Conservation (phyloP, 2,113 vertebrate genomes). For the Paedocypris sp. region DNA sequence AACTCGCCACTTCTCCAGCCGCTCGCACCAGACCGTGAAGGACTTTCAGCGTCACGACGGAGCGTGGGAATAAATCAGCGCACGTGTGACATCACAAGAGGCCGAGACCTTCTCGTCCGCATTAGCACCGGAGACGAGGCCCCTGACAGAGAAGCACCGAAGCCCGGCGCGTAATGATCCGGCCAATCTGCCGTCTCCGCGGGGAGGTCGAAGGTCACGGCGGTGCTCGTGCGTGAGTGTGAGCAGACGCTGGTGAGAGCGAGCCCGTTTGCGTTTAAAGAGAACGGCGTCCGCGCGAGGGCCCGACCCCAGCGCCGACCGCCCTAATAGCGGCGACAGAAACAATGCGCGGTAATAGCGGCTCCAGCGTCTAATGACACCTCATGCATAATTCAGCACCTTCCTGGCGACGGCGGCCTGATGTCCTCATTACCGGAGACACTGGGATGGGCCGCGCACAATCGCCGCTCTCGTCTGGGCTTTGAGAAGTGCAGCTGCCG, state of each 20-base stretch:
- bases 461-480: constrained; percentile 99
- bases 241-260: not conserved
- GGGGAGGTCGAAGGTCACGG: constrained; percentile 53
- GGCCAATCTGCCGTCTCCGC: constrained; percentile 39
- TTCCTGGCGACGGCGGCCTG: constrained; percentile 99
- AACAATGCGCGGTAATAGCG: constrained; percentile 99
- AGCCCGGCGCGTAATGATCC: constrained; percentile 54
- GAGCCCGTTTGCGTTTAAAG: constrained; percentile 1
- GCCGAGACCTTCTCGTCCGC: constrained; percentile 2
- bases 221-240: constrained; percentile 34
- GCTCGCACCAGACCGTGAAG: no score
- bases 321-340: constrained; percentile 98
- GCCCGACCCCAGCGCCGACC: constrained; percentile 66
- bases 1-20: no score
- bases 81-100: constrained; percentile 13
- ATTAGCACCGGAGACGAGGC: constrained; percentile 26
- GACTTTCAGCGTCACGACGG: no score
- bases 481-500: constrained; percentile 99
- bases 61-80: not conserved
- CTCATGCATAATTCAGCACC: constrained; percentile 99
- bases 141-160: constrained; percentile 8
- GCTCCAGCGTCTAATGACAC: constrained; percentile 99
- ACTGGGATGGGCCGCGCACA: constrained; percentile 99
- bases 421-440: constrained; percentile 99
- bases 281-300: constrained; percentile 22